These are phyloP conservation scores for Chymomyza caudatula DNA, from an alignment of 2,888 invertebrate genomes.

Conservation along the genomic window DNA sequence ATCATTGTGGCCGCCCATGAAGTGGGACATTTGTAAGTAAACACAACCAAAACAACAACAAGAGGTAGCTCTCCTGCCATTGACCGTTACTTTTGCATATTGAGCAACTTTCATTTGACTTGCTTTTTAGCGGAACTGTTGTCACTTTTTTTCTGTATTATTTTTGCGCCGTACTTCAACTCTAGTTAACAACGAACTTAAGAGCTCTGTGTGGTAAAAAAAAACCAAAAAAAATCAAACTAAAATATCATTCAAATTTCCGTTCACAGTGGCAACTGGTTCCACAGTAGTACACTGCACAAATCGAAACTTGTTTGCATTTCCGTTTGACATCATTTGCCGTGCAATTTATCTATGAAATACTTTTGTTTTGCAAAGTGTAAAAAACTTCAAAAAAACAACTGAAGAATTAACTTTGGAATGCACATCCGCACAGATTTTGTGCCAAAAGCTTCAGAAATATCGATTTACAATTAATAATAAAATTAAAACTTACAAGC, in stretches of 20 bases:
- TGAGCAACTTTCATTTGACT: conserved; percentile 2
- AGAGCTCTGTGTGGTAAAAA: neutral
- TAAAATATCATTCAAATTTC: neutral
- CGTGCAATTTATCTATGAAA: conserved; percentile 61
- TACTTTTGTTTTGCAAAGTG: conserved; percentile 28
- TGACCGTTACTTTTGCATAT: neutral
- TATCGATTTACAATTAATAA: too few relatives aligned
- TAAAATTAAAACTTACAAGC: too few relatives aligned
- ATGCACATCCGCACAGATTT: too few relatives aligned
- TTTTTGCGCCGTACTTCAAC: neutral
- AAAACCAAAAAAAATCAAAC: neutral
- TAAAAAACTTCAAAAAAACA: neutral
- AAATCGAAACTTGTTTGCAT: conserved; percentile 60
- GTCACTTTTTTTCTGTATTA: conserved; percentile 1
- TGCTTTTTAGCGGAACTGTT: conserved; percentile 23
- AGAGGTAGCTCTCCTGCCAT: neutral
- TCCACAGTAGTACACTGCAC: conserved; percentile 14
- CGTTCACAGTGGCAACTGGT: neutral
- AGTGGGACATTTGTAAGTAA: conserved; percentile 96
- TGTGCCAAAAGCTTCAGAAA: too few relatives aligned
- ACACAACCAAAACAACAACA: neutral
- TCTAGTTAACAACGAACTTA: neutral
- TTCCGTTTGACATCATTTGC: conserved; percentile 66
- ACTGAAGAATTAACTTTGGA: neutral
- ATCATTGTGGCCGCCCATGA: conserved; percentile 98